Conservation (phyloP, 2,797 vertebrate species). For the Falco cherrug region DNA sequence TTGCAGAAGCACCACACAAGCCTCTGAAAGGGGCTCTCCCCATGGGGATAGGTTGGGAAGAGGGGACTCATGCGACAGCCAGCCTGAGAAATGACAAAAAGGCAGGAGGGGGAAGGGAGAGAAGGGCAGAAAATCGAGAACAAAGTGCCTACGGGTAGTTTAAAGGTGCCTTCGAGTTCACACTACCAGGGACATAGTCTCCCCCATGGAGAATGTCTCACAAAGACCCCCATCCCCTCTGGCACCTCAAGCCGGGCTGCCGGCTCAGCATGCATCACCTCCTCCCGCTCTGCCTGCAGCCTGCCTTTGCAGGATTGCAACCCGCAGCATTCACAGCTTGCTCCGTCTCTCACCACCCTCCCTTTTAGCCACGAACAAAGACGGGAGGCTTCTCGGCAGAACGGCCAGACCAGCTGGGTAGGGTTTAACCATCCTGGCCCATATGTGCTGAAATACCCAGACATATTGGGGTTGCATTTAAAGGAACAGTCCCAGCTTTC, state of each 20-base stretch:
- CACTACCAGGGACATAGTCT: not conserved
- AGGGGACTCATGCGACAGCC: not conserved
- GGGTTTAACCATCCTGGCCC: constrained; percentile 52
- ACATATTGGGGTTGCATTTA: constrained; percentile 65
- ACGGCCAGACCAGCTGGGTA: constrained; percentile 62
- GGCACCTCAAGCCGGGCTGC: not conserved
- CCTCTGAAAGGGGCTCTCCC: not conserved
- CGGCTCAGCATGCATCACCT: not conserved
- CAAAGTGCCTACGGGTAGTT: not conserved
- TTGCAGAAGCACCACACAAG: not conserved
- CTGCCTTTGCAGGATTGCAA: constrained; percentile 39
- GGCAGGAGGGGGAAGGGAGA: constrained; percentile 15
- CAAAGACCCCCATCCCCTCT: not conserved
- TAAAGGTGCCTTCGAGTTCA: not conserved
- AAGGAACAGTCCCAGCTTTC: constrained; percentile 46
- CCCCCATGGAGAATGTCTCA: not conserved
- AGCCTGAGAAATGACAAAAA: constrained; percentile 37
- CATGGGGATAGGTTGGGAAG: not conserved
- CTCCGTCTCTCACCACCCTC: constrained; percentile 69
- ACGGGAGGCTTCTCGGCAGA: constrained; percentile 41
- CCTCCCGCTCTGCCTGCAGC: constrained; percentile 15
- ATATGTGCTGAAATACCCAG: constrained; percentile 73
- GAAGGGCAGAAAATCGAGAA: not conserved
- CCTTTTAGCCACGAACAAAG: constrained; percentile 62
- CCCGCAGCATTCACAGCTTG: constrained; percentile 58